A percentile compares a stretch with the other conserved stretches of the same genome.
These are phyloP conservation scores for Drosophila stalkeri DNA, from an alignment of 2,888 invertebrate genomes.

Conservation along the genomic window DNA sequence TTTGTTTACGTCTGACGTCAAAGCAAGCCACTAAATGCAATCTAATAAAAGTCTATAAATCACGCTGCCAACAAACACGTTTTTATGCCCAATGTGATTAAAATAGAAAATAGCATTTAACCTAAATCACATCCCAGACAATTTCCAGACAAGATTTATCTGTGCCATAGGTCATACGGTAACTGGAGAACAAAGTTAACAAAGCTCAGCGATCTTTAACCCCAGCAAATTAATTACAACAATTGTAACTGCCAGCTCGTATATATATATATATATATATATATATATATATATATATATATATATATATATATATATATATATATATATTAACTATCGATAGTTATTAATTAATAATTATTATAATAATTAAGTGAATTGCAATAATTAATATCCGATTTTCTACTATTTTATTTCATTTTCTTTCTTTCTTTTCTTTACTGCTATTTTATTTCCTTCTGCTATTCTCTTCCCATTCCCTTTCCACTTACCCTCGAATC, in stretches of 20 bases:
- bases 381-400: not conserved
- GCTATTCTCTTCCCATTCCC: too few relatives aligned
- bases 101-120: not conserved
- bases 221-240: not conserved
- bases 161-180: not conserved
- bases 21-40: not conserved
- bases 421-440: not conserved
- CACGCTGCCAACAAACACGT: not conserved
- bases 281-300: too few relatives aligned
- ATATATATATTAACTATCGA: not conserved
- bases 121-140: not conserved
- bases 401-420: too few relatives aligned
- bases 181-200: not conserved
- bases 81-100: not conserved
- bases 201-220: not conserved
- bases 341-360: not conserved
- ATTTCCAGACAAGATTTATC: not conserved
- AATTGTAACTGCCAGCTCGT: not conserved
- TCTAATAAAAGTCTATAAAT: constrained; percentile 1
- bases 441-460: not conserved
- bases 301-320: too few relatives aligned
- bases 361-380: not conserved
- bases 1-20: not conserved
- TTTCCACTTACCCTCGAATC: constrained; percentile 83
- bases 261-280: too few relatives aligned